phyloP scores from a whole-genome alignment of 2,113 vertebrate genomes.

The Psilopsiagon aurifrons region DNA sequence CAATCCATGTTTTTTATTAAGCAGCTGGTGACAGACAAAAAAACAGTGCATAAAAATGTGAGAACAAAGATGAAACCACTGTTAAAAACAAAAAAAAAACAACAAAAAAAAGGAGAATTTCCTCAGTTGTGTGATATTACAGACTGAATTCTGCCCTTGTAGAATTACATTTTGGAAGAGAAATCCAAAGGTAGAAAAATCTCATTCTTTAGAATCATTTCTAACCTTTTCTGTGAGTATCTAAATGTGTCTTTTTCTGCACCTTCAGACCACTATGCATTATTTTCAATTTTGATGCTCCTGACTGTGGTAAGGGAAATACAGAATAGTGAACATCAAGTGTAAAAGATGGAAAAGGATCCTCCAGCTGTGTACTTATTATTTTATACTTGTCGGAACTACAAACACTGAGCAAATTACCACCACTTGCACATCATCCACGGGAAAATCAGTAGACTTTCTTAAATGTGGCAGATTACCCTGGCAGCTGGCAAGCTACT shows the following conservation, averaged over 20 bases:
- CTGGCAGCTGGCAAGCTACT: not conserved
- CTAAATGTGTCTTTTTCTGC: not conserved
- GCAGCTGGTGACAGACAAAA: not conserved
- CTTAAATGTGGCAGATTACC: not conserved
- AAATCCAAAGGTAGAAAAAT: not conserved
- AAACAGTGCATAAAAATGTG: not conserved
- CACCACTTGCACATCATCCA: not conserved
- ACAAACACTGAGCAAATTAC: not conserved
- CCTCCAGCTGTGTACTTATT: not conserved
- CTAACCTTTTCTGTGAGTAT: not conserved
- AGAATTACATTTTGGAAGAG: not conserved
- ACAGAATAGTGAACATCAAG: not conserved
- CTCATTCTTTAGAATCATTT: not conserved
- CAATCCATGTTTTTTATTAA: not conserved
- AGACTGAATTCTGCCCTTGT: not conserved
- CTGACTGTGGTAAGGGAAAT: not conserved
- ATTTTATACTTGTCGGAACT: not conserved
- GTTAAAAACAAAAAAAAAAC: not conserved
- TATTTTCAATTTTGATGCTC: constrained; percentile 21
- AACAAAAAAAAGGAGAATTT: not conserved
- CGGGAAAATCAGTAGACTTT: not conserved
- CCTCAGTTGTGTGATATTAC: not conserved
- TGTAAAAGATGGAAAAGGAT: not conserved
- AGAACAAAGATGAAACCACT: not conserved
- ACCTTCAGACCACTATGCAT: not conserved